Percentiles rank a stretch among this genome's conserved stretches.
These are phyloP conservation scores for Ornithoptera alexandrae DNA, from an alignment of 2,888 invertebrate genomes.

Conservation along the genomic window DNA sequence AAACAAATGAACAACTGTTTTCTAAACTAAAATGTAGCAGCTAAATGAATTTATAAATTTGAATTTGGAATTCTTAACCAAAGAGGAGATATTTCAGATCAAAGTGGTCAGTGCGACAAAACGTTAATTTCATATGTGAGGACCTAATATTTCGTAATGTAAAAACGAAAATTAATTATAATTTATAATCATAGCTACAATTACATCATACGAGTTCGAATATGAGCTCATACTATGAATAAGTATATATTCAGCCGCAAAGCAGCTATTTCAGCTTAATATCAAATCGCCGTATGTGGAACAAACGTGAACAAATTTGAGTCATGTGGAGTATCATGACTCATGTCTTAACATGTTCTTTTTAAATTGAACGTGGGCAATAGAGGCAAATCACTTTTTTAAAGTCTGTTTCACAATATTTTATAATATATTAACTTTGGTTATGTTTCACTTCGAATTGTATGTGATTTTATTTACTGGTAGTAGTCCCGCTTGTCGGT, in stretches of 20 bases:
- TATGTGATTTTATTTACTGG: too few species aligned
- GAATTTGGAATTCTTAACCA: too few species aligned
- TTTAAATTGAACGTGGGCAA: neutral
- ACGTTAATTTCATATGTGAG: too few species aligned
- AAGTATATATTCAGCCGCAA: constrained; percentile 8
- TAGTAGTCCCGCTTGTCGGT: too few species aligned
- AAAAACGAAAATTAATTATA: too few species aligned
- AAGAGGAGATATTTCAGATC: too few species aligned
- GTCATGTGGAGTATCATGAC: constrained; percentile 1
- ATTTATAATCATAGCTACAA: neutral
- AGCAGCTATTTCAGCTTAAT: constrained; percentile 8
- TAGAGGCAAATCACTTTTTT: neutral
- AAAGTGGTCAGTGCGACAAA: too few species aligned
- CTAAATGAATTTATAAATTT: too few species aligned
- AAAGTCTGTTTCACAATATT: neutral
- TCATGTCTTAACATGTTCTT: neutral
- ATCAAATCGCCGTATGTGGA: constrained; percentile 2
- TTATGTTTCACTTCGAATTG: neutral
- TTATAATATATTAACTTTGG: too few species aligned
- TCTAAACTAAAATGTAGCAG: too few species aligned
- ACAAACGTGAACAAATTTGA: constrained; percentile 4
- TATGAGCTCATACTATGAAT: constrained; percentile 4
- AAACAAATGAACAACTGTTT: too few species aligned
- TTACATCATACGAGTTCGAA: neutral
- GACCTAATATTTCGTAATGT: too few species aligned